phyloP scores from a whole-genome alignment of 2,113 vertebrate genomes.

The Hippolais icterina region DNA sequence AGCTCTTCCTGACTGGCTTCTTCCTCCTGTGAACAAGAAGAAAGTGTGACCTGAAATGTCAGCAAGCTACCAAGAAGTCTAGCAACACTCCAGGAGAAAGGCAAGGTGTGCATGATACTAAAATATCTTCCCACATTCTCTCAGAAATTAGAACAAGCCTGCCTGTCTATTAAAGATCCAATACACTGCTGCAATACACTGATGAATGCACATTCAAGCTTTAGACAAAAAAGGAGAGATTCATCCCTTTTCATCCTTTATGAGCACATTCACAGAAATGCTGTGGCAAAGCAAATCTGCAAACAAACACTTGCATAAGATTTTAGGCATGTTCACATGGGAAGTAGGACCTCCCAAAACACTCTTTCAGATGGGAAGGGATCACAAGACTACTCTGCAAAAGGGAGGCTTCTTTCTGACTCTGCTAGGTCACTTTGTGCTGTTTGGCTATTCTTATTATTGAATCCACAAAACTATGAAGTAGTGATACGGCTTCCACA shows the following conservation, averaged over 20 bases:
- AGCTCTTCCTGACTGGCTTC: conserved; percentile 24
- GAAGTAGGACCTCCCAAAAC: neutral
- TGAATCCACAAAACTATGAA: neutral
- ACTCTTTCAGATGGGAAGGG: neutral
- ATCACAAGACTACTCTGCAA: neutral
- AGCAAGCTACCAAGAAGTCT: neutral
- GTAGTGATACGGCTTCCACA: neutral
- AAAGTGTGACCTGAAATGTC: neutral
- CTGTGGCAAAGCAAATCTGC: neutral
- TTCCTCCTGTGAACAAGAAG: conserved; percentile 44
- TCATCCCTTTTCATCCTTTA: neutral
- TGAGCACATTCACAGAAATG: neutral
- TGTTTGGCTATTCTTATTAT: neutral
- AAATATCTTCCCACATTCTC: neutral
- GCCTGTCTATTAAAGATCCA: neutral
- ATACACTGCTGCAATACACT: neutral
- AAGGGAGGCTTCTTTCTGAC: neutral
- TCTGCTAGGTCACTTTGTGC: neutral
- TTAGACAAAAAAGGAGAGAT: neutral
- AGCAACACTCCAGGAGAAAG: neutral
- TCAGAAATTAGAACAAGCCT: neutral
- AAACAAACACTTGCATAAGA: neutral
- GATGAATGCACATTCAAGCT: neutral
- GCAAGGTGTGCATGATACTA: neutral
- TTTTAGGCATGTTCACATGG: neutral